Evolutionary conservation across 2,888 invertebrate genomes (phyloP), one percentile per base, ranked within the genome.

Genomic region (Spodoptera littoralis): DNA sequence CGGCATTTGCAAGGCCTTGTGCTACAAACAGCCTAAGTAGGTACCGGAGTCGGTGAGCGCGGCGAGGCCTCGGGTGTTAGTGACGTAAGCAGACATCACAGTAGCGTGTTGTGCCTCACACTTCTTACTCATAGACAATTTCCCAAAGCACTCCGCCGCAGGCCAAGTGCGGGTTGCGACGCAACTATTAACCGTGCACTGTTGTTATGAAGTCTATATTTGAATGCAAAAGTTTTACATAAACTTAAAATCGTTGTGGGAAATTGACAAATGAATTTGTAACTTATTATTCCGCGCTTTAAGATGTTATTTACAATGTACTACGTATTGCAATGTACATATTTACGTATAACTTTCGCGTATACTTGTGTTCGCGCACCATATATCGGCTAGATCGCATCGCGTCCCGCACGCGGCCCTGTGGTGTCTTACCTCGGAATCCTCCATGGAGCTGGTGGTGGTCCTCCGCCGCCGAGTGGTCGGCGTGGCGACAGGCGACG

Each of bases 401-500:
- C 88, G 84, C 85, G 68, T 77, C 84, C 72, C 81, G 68, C 80
- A 82, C 80, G 65, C 78, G 62, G 66, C 61, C 73, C 66, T 46
- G 71, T 66, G 71, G 66, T 64, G 57, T 79, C 95, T 95, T 95
- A 95, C 95, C 95, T 95, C 95, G 42, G 93, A 91, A 70, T 92
- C 92, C 9, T 92, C 93, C 82, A 89, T 73, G 5, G 94, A 92
- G 81, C 88, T 91, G 72, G 90, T 79, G 9, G 91, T 90, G 56
- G 90, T 84, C 56, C 88, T 81, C 48, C 86, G 80, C 13, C 86
- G 76, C 4, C 84, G 81, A 22, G 80, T 53, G 41, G 79, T 73
- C 27, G 84, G 88, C 64, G 86, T 83, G 73, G 82, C 74, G 70
- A 77, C 83, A 36, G 92, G 92, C 36, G 89, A 86, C 3, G 77